Base-by-base conservation (phyloP, 92 coral and sea anemone genomes). In the Porites lobata region DNA sequence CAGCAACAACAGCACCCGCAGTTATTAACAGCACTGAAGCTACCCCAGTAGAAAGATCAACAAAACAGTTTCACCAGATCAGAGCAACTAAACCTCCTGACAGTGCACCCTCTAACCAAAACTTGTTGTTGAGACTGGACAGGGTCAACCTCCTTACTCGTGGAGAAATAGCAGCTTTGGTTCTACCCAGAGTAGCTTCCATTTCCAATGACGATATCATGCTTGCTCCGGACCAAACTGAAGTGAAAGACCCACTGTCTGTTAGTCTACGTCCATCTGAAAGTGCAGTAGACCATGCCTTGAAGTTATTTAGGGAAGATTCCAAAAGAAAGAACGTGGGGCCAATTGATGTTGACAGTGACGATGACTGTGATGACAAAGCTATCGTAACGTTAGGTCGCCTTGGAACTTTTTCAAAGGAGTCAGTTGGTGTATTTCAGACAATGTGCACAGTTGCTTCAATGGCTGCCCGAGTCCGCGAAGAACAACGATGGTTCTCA, bases 121-220 rank as follows among this genome's bases (percentile, higher is more conserved):
- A 53, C 9, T 53, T 53, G 9, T 11, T 8, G 50, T 69, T 26
- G 59, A 76, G 43, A 57, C 43, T 76, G 18, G 80, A 76, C 51
- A 56, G 8, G 9, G 12, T 53, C 7, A 76, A 19, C 56, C 7
- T 18, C 29, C 65, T 79, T 1, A 63, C 76, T 21, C 84, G 84
- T 77, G 89, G 77, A n/a, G 89, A 86, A 76, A 86, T 32, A 57
- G 84, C 84, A 53, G 72, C 80, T 19, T 52, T 86, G 50, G 24
- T 66, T 59, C 77, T 86, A 64, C 89, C 89, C 51, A 66, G 53
- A 66, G 72, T 50, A 8, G 43, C n/a, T 3, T 65, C 66, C 50
- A 74, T 77, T 58, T 43, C 72, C 22, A 8, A 6, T 7, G 17
- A 79, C 21, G 89, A 86, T 77, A 68, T 75, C 10, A 50, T 76